A percentile compares a stretch with the other conserved stretches of the same genome.
These are phyloP conservation scores for Achatina immaculata DNA, from an alignment of 1,140 invertebrate species.

Conservation along the genomic window DNA sequence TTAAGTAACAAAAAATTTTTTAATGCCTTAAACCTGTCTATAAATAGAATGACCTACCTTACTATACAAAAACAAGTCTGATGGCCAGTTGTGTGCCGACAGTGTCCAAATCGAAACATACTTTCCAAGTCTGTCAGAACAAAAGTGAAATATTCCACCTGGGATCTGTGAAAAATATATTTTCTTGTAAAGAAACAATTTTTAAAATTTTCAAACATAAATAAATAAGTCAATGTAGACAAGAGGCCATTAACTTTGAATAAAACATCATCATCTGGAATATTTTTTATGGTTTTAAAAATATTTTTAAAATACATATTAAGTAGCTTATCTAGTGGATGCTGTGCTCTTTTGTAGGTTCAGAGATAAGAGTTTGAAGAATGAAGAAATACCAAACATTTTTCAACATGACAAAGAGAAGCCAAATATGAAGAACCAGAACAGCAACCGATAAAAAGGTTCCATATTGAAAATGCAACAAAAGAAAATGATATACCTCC, in stretches of 20 bases:
- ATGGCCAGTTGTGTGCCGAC: constrained; percentile 82
- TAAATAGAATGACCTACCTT: constrained; percentile 53
- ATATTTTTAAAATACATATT: neutral
- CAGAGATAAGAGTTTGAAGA: no score
- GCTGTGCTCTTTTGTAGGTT: no score
- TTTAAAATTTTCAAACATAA: neutral
- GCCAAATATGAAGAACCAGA: no score
- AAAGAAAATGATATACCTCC: no score
- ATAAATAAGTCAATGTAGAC: neutral
- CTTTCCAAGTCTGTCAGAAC: constrained; percentile 92
- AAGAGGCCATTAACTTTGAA: neutral
- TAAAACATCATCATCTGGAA: neutral
- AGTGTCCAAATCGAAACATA: constrained; percentile 96
- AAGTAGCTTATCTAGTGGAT: neutral
- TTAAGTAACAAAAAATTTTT: no score
- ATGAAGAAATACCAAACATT: no score
- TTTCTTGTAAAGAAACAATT: neutral
- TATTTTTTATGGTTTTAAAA: neutral
- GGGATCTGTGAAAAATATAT: constrained; percentile 73
- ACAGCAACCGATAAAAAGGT: no score
- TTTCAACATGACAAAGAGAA: no score
- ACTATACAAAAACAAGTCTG: constrained; percentile 69
- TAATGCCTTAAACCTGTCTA: no score
- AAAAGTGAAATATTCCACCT: constrained; percentile 90
- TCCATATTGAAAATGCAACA: no score